A percentile compares a stretch with the other conserved stretches of the same genome.
phyloP scores from a whole-genome alignment of 1,140 invertebrate species.

The Nasonia giraulti region DNA sequence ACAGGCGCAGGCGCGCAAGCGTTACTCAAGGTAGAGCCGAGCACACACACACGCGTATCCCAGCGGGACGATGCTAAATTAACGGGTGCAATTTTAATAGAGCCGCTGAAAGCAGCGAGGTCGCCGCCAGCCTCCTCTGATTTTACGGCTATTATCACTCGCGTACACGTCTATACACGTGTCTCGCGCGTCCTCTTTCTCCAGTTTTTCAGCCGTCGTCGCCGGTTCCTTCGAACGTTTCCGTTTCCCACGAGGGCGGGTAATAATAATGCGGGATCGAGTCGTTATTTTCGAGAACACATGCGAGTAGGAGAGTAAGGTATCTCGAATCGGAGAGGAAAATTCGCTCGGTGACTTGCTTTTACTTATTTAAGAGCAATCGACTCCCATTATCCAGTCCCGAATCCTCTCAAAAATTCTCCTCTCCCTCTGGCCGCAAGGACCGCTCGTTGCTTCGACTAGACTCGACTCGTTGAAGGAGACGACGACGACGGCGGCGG shows the following conservation, averaged over 20 bases:
- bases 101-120: constrained; percentile 54
- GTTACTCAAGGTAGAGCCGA: constrained; percentile 54
- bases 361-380: constrained; percentile 5
- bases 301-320: no score
- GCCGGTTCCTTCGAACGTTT: not conserved
- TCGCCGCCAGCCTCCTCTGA: constrained; percentile 53
- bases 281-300: not conserved
- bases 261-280: not conserved
- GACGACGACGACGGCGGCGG: not conserved
- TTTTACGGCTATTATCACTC: constrained; percentile 53
- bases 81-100: constrained; percentile 68
- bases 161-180: not conserved
- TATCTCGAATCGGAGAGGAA: not conserved
- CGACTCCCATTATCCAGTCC: not conserved
- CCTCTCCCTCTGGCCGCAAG: not conserved
- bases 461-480: not conserved
- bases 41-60: constrained; percentile 24
- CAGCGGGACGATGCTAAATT: constrained; percentile 60
- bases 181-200: constrained; percentile 30
- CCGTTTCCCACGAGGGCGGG: not conserved
- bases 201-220: not conserved
- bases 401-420: not conserved
- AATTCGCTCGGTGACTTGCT: not conserved
- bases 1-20: constrained; percentile 53
- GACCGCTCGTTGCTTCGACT: not conserved